Base-by-base conservation (phyloP, 2,113 vertebrate species). In the Sebastes schlegelii region DNA sequence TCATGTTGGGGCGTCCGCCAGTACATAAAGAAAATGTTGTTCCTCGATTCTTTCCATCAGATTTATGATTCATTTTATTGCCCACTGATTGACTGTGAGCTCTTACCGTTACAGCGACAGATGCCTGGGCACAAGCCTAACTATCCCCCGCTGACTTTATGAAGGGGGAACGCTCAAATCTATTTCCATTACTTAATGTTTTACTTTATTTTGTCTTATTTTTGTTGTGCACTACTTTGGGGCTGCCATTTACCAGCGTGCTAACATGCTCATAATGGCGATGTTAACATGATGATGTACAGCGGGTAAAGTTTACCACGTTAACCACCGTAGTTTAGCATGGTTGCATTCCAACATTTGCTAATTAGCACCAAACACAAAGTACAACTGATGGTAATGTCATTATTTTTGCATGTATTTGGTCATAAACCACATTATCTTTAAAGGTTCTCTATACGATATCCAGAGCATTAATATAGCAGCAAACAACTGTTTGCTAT, bases 31-130 rank as follows among this genome's bases (percentile, higher is more conserved):
- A 84, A 85, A 85, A 77, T 63, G 49, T 52, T 43, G 46, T 46
- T 45, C 49, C 52, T 78, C 1, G 0, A 60, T 79, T 87, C 52
- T 70, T 83, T 68, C 77, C 82, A 52, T 73, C 40, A 43, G 55
- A 55, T 78, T 61, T 58, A 83, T 79, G 80, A 87, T 64, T 87
- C 52, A 87, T 80, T 85, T 76, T 58, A 81, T 74, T 85, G 66
- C 74, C 84, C 66, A 52, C 83, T 40, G 42, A 48, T 55, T 45
- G 34, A 76, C 61, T 69, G 19, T 65, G 49, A 85, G 54, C 12
- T 57, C 8, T 64, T 58, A 17, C 40, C 63, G 2, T 73, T 45
- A 67, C 17, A 48, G 49, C 11, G 17, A 76, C 76, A 83, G 81
- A 77, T 70, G 68, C 78, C 74, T 75, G 60, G 54, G 55, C 10